phyloP scores from a whole-genome alignment of 2,888 invertebrate genomes.

The Onthophagus sagittarius region DNA sequence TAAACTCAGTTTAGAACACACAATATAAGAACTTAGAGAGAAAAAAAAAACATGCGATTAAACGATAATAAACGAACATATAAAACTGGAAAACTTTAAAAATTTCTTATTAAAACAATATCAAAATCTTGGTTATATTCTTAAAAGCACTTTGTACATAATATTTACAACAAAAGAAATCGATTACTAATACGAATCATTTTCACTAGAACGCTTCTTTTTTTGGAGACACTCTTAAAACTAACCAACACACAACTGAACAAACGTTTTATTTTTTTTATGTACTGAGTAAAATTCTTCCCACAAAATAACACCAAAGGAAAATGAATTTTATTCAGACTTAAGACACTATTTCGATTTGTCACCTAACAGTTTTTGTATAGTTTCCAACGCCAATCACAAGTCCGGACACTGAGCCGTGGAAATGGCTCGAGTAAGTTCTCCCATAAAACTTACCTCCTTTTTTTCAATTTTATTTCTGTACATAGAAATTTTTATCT shows the following conservation, averaged over 20 bases:
- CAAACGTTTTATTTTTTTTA: neutral
- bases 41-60: too few species aligned
- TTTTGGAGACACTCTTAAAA: neutral
- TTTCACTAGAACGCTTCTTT: neutral
- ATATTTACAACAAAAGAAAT: too few species aligned
- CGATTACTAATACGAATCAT: neutral
- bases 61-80: too few species aligned
- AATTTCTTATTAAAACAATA: too few species aligned
- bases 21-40: too few species aligned
- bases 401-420: constrained; percentile 84
- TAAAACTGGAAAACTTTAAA: too few species aligned
- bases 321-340: neutral
- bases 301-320: too few species aligned
- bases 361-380: constrained; percentile 41
- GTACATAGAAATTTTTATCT: neutral
- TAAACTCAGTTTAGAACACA: too few species aligned
- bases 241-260: neutral
- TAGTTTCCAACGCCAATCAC: constrained; percentile 87
- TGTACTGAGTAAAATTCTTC: neutral
- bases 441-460: neutral
- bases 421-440: constrained; percentile 88
- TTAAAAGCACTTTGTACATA: too few species aligned
- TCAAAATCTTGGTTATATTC: too few species aligned
- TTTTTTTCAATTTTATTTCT: neutral
- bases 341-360: neutral